These are phyloP conservation scores for Trachymyrmex cornetzi DNA, from an alignment of 1,140 invertebrate genomes.

Conservation along the genomic window DNA sequence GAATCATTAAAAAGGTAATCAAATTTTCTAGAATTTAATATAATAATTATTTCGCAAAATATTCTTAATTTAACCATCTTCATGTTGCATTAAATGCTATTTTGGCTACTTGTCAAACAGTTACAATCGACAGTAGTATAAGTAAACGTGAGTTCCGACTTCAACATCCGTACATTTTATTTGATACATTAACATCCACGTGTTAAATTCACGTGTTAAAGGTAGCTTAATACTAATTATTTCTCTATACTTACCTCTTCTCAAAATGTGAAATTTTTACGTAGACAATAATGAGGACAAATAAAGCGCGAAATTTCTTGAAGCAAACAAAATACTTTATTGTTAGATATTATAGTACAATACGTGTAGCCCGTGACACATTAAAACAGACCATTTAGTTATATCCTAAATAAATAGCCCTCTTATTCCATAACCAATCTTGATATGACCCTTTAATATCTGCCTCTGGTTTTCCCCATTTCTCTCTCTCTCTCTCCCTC, in stretches of 20 bases:
- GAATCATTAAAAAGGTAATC: not conserved
- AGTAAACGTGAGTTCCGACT: slow-evolving; percentile 17
- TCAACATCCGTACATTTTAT: not conserved
- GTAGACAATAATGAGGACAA: not conserved
- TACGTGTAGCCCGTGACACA: slow-evolving; percentile 87
- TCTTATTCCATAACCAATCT: slow-evolving; percentile 85
- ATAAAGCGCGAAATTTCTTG: slow-evolving; percentile 70
- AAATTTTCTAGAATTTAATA: not conserved
- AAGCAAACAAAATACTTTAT: slow-evolving; percentile 88
- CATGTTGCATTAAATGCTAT: not conserved
- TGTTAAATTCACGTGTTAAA: slow-evolving; percentile 19
- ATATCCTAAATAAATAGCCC: slow-evolving; percentile 87
- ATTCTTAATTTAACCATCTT: not conserved
- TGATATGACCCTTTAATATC: slow-evolving; percentile 83
- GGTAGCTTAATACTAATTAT: not conserved
- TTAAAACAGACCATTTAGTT: slow-evolving; percentile 87
- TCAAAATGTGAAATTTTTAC: not conserved
- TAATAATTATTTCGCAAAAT: not conserved
- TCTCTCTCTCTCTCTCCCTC: slow-evolving; percentile 67
- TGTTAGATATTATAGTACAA: slow-evolving; percentile 87
- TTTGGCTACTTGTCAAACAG: not conserved
- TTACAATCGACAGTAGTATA: slow-evolving; percentile 20
- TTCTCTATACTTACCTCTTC: not conserved
- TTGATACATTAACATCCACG: not conserved
- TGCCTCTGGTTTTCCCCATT: slow-evolving; percentile 20